Evolutionary conservation across 2,797 vertebrate genomes (phyloP), one percentile per base, ranked within the genome.

Genomic region (Pelodytes ibericus): DNA sequence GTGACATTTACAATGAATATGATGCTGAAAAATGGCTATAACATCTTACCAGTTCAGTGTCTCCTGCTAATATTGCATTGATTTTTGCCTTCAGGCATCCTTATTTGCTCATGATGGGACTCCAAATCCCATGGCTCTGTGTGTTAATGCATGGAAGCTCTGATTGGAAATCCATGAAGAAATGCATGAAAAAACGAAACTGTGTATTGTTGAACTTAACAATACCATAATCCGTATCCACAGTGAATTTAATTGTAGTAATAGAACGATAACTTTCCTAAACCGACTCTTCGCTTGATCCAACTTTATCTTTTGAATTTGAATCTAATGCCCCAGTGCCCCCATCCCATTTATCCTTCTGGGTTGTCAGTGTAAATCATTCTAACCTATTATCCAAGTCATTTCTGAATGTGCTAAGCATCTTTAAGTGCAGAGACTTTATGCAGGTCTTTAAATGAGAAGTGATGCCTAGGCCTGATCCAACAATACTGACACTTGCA

Each of bases 1-100:
- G 64, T 49, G 27, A 47, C 25, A 53, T 66, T 66, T 66, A 66
- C 33, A 24, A 49, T 66, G 63, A 41, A 41, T 67, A 26, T 49
- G 49, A 62, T 62, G 7, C 30, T 62, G 31, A 39, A 62, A 53
- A 62, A 62, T 62, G 60, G 31, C 30, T 62, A 36, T 16, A 62
- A 62, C 22, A 36, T 4, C n/a, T 62, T 13, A 22, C 60, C 20
- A 36, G 30, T 62, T 62, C 30, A 62, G 30, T 36, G 30, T 62
- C 60, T 36, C 60, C 30, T 62, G 31, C 31, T 62, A 62, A 62
- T 36, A 36, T 62, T 39, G 15, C 25, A 27, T 62, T 36, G 30
- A 20, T 62, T 36, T 31, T 62, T 62, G 60, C 60, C 60, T 62
- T 24, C 7, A 62, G 60, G 60, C 30, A 39, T 62, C 60, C 6